Evolutionary conservation across 2,888 invertebrate genomes (phyloP), one percentile per base, ranked within the genome.

Genomic region (Troides helena): DNA sequence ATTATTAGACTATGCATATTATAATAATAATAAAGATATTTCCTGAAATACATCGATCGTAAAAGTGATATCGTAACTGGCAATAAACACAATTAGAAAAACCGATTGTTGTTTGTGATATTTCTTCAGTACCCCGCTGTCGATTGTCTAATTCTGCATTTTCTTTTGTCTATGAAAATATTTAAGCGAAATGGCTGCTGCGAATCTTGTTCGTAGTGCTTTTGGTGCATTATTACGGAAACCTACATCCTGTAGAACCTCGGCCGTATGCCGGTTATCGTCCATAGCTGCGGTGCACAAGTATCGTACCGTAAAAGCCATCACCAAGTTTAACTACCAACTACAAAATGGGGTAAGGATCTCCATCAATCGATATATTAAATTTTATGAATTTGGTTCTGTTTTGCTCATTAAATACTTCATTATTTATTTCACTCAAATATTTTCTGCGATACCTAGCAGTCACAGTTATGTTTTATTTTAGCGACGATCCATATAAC

Each of bases 141-240:
- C 56, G 64, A 30, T 65, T 76, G 67, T 73, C 30, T 18, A 57
- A 17, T 58, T 71, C 59, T 72, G 73, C 72, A 70, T 72, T 68
- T 72, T 73, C 70, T 67, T 67, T 80, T 77, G 81, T 82, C 80
- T 81, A 80, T 83, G 80, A 70, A 65, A 71, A 56, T 60, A 67
- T 70, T 53, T 59, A 56, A 57, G n/a, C 70, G 67, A 70, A 90
- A 93, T 93, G 93, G 92, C 93, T 87, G 92, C 91, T 76, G 85
- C 81, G 72, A 89, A 85, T 84, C 80, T 93, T 78, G 85, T 86
- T 76, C 91, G 92, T 82, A 90, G 86, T 86, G 90, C 87, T 82
- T 83, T 92, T 72, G 80, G 80, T 82, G 90, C 90, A 82, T 85
- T 92, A 83, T 82, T 92, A 81, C 84, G 89, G 81, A 90, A 88